These are phyloP conservation scores for Hypomecis punctinalis DNA, from an alignment of 2,888 invertebrate species.

Conservation along the genomic window DNA sequence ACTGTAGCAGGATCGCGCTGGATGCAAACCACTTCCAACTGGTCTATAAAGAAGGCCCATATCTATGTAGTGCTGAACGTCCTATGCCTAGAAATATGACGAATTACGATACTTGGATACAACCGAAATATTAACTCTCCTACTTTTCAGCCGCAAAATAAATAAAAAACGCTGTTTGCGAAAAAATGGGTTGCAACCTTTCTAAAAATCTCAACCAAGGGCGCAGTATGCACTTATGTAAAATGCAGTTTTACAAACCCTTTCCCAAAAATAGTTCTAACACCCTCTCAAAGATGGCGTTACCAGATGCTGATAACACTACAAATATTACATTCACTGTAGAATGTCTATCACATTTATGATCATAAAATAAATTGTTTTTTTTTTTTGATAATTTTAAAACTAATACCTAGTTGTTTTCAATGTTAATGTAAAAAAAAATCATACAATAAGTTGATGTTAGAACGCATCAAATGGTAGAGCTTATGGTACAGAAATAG, in stretches of 20 bases:
- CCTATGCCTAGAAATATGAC: too few relatives aligned
- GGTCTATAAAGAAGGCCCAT: too few relatives aligned
- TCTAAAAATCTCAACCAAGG: constrained; percentile 37
- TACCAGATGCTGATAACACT: constrained; percentile 19
- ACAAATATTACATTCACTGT: neutral
- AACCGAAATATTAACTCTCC: too few relatives aligned
- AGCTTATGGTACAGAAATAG: constrained; percentile 12
- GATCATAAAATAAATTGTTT: neutral
- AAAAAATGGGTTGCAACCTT: constrained; percentile 27
- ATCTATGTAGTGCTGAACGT: too few relatives aligned
- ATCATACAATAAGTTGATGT: too few relatives aligned
- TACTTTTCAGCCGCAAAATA: neutral
- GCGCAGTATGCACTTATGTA: constrained; percentile 55
- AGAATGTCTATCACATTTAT: neutral
- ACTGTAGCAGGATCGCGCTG: too few relatives aligned
- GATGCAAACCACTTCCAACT: too few relatives aligned
- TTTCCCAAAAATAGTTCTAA: constrained; percentile 49
- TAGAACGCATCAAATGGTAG: neutral
- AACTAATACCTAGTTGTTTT: too few relatives aligned
- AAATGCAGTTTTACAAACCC: constrained; percentile 54
- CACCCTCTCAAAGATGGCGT: constrained; percentile 73
- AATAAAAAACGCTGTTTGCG: neutral
- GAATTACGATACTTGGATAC: too few relatives aligned
- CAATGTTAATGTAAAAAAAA: too few relatives aligned
- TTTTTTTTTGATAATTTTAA: neutral